These are phyloP conservation scores for Astyanax mexicanus DNA, from an alignment of 2,797 vertebrate genomes.

Conservation along the genomic window DNA sequence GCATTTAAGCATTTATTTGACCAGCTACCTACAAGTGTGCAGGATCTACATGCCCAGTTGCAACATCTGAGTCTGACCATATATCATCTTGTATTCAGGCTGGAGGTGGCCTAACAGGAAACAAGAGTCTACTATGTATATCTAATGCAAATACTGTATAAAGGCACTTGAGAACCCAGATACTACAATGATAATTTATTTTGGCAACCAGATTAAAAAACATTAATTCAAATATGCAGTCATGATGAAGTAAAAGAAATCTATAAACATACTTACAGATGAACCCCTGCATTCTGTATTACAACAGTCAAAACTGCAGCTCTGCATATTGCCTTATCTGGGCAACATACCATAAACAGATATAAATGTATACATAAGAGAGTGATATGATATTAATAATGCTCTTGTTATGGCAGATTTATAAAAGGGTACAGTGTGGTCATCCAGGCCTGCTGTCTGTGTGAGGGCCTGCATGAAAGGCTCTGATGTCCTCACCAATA, in stretches of 20 bases:
- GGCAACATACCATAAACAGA: conserved; percentile 59
- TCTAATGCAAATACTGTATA: too few relatives aligned
- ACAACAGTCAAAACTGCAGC: conserved; percentile 41
- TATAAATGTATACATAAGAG: conserved; percentile 57
- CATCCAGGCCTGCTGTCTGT: conserved; percentile 80
- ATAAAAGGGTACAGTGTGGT: conserved; percentile 46
- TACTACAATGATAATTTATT: conserved; percentile 80
- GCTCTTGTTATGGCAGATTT: conserved; percentile 36
- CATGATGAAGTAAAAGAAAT: conserved; percentile 59
- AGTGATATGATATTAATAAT: conserved; percentile 56
- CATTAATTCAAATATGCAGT: conserved; percentile 74
- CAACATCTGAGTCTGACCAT: too few relatives aligned
- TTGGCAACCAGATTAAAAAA: conserved; percentile 77
- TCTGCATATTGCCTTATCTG: conserved; percentile 45
- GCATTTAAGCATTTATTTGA: too few relatives aligned
- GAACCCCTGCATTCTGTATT: conserved; percentile 59
- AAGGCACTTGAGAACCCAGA: not conserved
- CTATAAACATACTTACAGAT: conserved; percentile 72
- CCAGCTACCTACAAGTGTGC: too few relatives aligned
- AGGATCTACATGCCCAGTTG: too few relatives aligned
- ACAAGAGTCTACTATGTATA: too few relatives aligned
- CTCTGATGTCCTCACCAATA: conserved; percentile 89
- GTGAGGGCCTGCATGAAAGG: conserved; percentile 78
- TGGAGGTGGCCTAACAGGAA: too few relatives aligned
- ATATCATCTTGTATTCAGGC: too few relatives aligned